Evolutionary conservation across 2,888 invertebrate genomes (phyloP), one percentile per base, ranked within the genome.

Genomic region (Crocallis elinguaria): DNA sequence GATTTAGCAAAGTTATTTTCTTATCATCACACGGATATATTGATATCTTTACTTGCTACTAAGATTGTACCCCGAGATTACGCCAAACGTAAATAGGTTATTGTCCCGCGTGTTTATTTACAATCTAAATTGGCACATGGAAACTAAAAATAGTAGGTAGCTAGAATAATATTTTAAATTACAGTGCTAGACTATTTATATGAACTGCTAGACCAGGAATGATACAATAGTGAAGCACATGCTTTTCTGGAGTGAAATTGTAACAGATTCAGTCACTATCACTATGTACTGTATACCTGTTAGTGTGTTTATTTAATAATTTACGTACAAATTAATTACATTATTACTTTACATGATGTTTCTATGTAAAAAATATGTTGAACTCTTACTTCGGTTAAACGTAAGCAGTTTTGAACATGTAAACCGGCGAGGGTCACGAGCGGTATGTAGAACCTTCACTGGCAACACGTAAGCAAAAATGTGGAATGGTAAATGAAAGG

Each of bases 391-490:
- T 41, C 8, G 3, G 14, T 16, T 8, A 16, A 29, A 45, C 51
- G 49, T 48, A 29, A 66, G 66, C 62, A 73, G 67, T 65, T 65
- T 67, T 8, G 25, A 53, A 30, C 39, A 48, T 44, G 49, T 19
- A 54, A 52, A 58, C 64, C 73, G 70, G 72, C 70, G 85, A 86
- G 85, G 88, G 88, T 88, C 89, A 88, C 84, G 82, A 88, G 84
- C 82, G 78, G 71, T 75, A 74, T 81, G 80, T 79, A 73, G 73
- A 86, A 88, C 86, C 88, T 88, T 88, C 86, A 86, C 79, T 74
- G 77, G 75, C 87, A 88, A 90, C 91, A 91, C 91, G 91, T 91
- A 90, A 88, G 91, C 89, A 89, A 84, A 89, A 84, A 83, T 81
- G 81, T 81, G 79, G 79, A 84, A 83, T 81, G 79, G 76, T 79